Percentiles rank a stretch among this genome's conserved stretches.
phyloP scores from a whole-genome alignment of 2,113 vertebrate genomes.

The Columba janthina region DNA sequence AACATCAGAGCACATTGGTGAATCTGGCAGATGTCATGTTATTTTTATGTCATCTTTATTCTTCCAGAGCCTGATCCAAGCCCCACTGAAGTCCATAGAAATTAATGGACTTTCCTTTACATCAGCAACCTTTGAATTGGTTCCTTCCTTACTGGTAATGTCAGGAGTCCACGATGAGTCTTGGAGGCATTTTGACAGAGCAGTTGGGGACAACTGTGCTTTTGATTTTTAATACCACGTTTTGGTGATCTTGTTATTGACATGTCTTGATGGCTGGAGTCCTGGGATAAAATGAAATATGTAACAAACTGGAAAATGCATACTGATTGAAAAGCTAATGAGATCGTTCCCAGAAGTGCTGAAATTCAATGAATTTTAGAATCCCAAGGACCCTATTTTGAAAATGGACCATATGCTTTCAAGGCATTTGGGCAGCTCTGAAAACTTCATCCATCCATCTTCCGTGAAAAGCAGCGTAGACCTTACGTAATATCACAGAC shows the following conservation, averaged over 20 bases:
- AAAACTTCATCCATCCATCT: constrained; percentile 47
- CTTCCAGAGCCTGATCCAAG: constrained; percentile 61
- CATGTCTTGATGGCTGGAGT: not conserved
- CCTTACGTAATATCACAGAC: constrained; percentile 25
- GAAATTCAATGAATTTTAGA: constrained; percentile 42
- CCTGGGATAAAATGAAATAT: not conserved
- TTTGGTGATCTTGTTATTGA: not conserved
- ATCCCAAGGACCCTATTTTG: constrained; percentile 29
- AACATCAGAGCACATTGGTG: constrained; percentile 69
- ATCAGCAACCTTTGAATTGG: constrained; percentile 10
- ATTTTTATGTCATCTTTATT: constrained; percentile 68
- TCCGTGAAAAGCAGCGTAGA: not conserved
- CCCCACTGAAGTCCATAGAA: constrained; percentile 34
- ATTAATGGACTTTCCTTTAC: constrained; percentile 59
- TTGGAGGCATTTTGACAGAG: constrained; percentile 5
- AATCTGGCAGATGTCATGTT: constrained; percentile 67
- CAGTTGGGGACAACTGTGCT: not conserved
- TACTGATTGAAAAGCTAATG: not conserved
- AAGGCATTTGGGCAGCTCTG: constrained; percentile 35
- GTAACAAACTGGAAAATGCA: not conserved
- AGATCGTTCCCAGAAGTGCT: not conserved
- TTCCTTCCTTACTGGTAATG: not conserved
- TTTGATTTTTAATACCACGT: not conserved
- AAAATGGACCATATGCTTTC: constrained; percentile 42
- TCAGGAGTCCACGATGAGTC: not conserved